Evolutionary conservation across 2,113 vertebrate species (phyloP), one percentile per base, ranked within the genome.

Genomic region (Poeciliopsis turrubarensis): DNA sequence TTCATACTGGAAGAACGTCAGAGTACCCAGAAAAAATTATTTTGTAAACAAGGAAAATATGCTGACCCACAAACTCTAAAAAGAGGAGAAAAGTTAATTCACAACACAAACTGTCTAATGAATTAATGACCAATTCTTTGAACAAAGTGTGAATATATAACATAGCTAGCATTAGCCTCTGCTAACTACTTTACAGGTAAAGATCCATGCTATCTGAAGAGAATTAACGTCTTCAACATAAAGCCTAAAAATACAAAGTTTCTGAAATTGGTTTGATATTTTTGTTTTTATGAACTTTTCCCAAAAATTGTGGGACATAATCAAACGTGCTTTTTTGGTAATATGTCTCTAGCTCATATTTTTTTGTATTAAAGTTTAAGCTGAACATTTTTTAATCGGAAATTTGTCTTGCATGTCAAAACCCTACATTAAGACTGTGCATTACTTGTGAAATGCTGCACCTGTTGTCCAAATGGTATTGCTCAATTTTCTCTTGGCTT

Each of bases 381-480:
- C 44, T 47, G 19, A 47, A 47, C 44, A 17, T 47, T 1, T 19
- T 47, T 47, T 47, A 19, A 19, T 47, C 17, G 5, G 17, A 47
- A 37, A 19, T 19, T 19, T 47, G 17, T 47, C 5, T n/a, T 51
- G 7, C 61, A 31, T 32, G 15, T 15, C 29, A 64, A 32, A 32
- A 32, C 14, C 17, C 4, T 1, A 31, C 15, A 30, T 30, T 6
- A 30, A 6, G 15, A 17, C 34, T 11, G 12, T 63, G 61, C 5
- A 31, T 30, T 30, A 31, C n/a, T 32, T 66, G 25, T 72, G 2
- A 77, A 85, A 65, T n/a, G 2, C 3, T 22, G 25, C 22, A 90
- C 87, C 84, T 90, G 84, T 54, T 81, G 63, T 65, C 44, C 57
- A 62, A 81, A n/a, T 82, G 70, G 39, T 69, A 39, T 83, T 41